Evolutionary conservation across 2,888 invertebrate genomes (phyloP).

Genomic region (Lepidocyrtoides sp.): DNA sequence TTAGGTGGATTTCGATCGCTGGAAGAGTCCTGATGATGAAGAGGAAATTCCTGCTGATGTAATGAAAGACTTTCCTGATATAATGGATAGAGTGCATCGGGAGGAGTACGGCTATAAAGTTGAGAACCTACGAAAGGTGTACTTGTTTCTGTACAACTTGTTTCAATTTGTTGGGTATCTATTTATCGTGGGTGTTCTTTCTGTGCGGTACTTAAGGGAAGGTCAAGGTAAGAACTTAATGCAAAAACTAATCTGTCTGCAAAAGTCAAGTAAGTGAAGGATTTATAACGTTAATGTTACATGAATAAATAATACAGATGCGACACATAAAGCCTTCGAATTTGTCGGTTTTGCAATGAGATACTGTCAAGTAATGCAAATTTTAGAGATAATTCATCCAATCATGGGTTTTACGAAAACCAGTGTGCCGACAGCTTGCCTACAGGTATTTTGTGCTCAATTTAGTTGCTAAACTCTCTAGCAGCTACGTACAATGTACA

Average conservation of each 20-base stretch:
- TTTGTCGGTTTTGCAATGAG: conserved; percentile 93
- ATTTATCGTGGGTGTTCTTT: conserved; percentile 92
- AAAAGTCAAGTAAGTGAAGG: background rate
- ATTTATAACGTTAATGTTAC: too few relatives aligned
- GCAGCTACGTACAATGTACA: too few relatives aligned
- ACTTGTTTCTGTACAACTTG: conserved; percentile 95
- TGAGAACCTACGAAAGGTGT: conserved; percentile 92
- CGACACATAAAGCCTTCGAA: conserved; percentile 91
- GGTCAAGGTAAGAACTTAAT: conserved; percentile 88
- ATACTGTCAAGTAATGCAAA: conserved; percentile 93
- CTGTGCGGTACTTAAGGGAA: conserved; percentile 91
- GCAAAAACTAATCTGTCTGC: background rate
- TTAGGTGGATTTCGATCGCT: conserved; percentile 95
- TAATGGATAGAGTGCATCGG: conserved; percentile 86
- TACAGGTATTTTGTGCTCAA: conserved; percentile 89
- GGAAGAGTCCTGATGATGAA: conserved; percentile 92
- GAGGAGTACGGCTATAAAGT: conserved; percentile 86
- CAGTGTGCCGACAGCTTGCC: conserved; percentile 90
- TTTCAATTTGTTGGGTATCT: conserved; percentile 95
- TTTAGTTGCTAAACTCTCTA: too few relatives aligned
- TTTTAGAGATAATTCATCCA: conserved; percentile 96
- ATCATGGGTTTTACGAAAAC: conserved; percentile 96
- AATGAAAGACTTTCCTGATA: conserved; percentile 92
- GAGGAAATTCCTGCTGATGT: conserved; percentile 91
- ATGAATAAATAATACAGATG: conserved; percentile 88